Evolutionary conservation across 2,797 vertebrate species (phyloP).

Genomic region (Clarias platycephalus): DNA sequence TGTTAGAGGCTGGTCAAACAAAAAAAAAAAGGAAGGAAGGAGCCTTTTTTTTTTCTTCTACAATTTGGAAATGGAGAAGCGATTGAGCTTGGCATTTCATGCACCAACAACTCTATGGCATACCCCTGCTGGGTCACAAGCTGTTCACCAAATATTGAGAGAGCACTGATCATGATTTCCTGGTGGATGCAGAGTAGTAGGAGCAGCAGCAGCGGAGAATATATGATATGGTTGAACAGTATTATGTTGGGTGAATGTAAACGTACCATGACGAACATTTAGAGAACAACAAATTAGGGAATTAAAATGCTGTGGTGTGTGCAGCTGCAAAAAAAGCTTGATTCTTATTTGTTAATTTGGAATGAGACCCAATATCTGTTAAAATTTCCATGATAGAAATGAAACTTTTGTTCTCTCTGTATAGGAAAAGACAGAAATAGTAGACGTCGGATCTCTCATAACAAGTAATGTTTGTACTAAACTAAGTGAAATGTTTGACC

Average conservation of each 20-base stretch:
- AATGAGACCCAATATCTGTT: too few relatives aligned
- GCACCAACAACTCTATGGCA: background rate
- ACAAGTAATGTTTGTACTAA: background rate
- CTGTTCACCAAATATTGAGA: background rate
- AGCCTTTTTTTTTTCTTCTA: background rate
- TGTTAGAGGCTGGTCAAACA: background rate
- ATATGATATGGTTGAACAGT: background rate
- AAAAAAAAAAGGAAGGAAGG: too few relatives aligned
- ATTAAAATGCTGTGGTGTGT: background rate
- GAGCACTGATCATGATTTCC: background rate
- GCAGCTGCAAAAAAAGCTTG: background rate
- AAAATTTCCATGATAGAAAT: too few relatives aligned
- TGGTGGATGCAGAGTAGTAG: background rate
- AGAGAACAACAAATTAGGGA: background rate
- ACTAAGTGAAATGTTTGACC: too few relatives aligned
- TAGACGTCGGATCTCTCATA: background rate
- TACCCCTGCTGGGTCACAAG: constrained; percentile 11
- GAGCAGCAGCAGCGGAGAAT: background rate
- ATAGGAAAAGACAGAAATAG: background rate
- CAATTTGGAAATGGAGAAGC: background rate
- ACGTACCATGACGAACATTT: too few relatives aligned
- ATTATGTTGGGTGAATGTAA: background rate
- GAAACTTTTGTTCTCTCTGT: background rate
- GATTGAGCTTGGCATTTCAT: background rate
- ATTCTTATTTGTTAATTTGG: background rate